Base-by-base conservation (phyloP, 1,140 invertebrate genomes). In the Dinothrombium tinctorium region DNA sequence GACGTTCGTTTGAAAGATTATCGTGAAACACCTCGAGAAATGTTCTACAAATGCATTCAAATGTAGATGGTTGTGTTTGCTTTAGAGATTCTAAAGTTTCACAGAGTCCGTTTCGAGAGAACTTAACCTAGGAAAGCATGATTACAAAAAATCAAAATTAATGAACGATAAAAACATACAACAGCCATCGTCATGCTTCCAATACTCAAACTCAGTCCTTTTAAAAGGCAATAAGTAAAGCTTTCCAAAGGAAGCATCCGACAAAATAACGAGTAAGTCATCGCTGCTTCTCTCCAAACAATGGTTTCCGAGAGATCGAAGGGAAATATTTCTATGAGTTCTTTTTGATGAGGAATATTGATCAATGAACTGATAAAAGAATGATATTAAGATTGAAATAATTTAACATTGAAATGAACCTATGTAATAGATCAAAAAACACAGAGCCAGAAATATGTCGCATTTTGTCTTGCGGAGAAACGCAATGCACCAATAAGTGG, bases 401-500 rank as follows among this genome's bases (percentile, higher is more conserved):
- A 29, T 29, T 29, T 29, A 9, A 4, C 12, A 12, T 21, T 6
- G 4, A 21, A n/a, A 36, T 2, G 25, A 8, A 39, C 37, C 37
- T 21, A 20, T 39, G 15, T 26, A 39, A 7, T 8, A 39, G 17
- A 7, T 39, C 12, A 14, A 39, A 26, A 26, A 39, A 39, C 25
- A 11, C 28, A 8, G 17, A 14, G 22, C 37, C n/a, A 19, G 37
- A 22, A 28, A 15, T 19, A 3, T 12, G 12, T 6, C 24, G 22
- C 15, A 39, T 28, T 9, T 26, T 12, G 19, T 39, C n/a, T 17
- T 39, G 23, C n/a, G 25, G 23, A 19, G 37, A 39, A 26, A 39
- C 37, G 23, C 39, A 40, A 32, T 32, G 39, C 5, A 23, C 32
- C 11, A 40, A 15, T 19, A 40, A 7, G 20, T 40, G 26, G n/a